Evolutionary conservation across 2,113 vertebrate genomes (phyloP).

Genomic region (Bothrops jararaca): DNA sequence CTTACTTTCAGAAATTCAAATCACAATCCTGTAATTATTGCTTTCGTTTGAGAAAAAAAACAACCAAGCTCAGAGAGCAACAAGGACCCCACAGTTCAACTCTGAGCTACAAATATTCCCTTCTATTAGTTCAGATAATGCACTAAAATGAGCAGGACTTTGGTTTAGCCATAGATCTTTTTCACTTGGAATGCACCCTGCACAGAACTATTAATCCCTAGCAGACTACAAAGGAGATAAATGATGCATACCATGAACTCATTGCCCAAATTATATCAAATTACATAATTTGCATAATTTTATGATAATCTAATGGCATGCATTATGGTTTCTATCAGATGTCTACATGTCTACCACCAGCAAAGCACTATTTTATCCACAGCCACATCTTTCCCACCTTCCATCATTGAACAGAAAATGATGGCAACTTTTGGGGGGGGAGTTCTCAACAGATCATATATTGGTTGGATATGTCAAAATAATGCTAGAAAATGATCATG

Average conservation of each 20-base stretch:
- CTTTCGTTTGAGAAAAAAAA: neutral
- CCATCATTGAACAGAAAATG: neutral
- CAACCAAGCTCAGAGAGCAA: neutral
- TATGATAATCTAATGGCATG: neutral
- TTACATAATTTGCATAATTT: neutral
- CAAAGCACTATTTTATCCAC: neutral
- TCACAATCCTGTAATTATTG: neutral
- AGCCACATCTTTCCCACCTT: neutral
- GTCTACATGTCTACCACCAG: neutral
- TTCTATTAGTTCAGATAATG: neutral
- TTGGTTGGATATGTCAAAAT: neutral
- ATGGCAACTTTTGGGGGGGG: neutral
- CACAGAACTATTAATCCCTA: neutral
- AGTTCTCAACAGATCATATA: neutral
- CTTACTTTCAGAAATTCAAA: neutral
- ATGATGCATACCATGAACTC: neutral
- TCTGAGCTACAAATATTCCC: too few species aligned
- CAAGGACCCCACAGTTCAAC: neutral
- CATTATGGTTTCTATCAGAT: neutral
- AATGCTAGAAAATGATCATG: neutral
- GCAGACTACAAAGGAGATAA: neutral
- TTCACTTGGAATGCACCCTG: neutral
- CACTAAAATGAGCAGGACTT: neutral
- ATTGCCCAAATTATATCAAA: neutral
- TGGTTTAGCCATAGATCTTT: neutral